phyloP scores from a whole-genome alignment of 2,888 invertebrate species.

The Noctuana brunneofusca region DNA sequence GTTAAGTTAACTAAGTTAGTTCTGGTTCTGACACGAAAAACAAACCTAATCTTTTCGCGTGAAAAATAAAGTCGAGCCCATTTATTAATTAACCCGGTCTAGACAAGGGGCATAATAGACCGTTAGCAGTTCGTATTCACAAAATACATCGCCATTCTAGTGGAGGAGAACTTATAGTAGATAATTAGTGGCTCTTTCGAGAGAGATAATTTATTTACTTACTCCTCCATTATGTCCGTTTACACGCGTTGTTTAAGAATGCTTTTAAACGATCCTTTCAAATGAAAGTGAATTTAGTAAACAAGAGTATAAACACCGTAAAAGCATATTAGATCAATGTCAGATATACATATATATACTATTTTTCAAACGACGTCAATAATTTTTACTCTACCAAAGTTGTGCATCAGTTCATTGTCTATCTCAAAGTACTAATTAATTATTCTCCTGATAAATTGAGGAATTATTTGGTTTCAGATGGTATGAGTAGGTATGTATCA shows the following conservation, averaged over 20 bases:
- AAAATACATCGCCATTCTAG: conserved; percentile 53
- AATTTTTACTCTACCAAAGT: too few relatives aligned
- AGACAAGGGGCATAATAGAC: conserved; percentile 52
- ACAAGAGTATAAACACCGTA: neutral
- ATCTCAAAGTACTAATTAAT: too few relatives aligned
- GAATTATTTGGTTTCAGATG: too few relatives aligned
- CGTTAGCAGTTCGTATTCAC: conserved; percentile 44
- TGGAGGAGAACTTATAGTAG: conserved; percentile 60
- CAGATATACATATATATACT: too few relatives aligned
- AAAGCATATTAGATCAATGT: neutral
- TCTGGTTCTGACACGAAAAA: conserved; percentile 28
- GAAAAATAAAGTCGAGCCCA: conserved; percentile 49
- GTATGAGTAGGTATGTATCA: too few relatives aligned
- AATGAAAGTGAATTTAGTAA: conserved; percentile 47
- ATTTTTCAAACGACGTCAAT: too few relatives aligned
- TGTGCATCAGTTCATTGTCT: too few relatives aligned
- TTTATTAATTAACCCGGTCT: conserved; percentile 60
- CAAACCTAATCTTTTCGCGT: conserved; percentile 50
- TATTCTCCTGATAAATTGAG: too few relatives aligned
- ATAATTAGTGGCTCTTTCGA: conserved; percentile 66
- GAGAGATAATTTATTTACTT: conserved; percentile 71
- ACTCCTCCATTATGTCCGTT: conserved; percentile 66
- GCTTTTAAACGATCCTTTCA: conserved; percentile 53
- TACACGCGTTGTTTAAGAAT: conserved; percentile 57
- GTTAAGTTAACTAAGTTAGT: neutral